Base-by-base conservation (phyloP, 2,888 invertebrate species). In the Gortyna flavago region DNA sequence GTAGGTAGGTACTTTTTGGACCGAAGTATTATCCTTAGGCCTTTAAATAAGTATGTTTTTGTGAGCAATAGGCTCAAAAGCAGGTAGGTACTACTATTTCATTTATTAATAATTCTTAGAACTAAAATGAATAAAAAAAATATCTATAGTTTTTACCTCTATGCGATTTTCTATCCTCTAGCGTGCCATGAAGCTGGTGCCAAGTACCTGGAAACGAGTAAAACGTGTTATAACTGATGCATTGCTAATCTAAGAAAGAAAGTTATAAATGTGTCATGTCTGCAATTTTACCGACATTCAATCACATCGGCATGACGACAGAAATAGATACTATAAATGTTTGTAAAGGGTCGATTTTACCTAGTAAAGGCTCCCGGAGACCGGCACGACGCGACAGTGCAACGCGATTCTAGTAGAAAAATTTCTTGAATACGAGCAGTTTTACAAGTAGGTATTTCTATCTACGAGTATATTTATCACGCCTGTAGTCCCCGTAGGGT, bases 131-230 rank as follows among this genome's bases (percentile, higher is more conserved):
- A 13, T 62, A 69, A 84, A 72, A 82, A 75, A 81, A 67, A 57
- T 61, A 68, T 77, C 62, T 79, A 67, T 54, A 71, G 18, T 73
- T 41, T 72, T 84, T 84, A 84, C 84, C 84, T 84, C 81, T 84
- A 81, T 84, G 71, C 48, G 71, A 38, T 81, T 84, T 84, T 84
- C 84, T 84, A 84, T 84, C 84, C 79, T 84, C 84, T 81, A 84
- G 81, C 73, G 84, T 79, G 84, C 84, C 84, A 84, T 84, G 84
- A 71, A 84, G 84, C 81, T 84, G 84, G 75, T 84, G 79, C 84
- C 84, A 84, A 21, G 84, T 84, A 84, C 84, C 84, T 84, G 54
- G 0, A 59, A 70, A n/a, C 16, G 73, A 68, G 8, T 67, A 48
- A 64, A 18, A 35, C 0, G 1, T 18, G 9, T 65, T 57, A 48